Conservation (phyloP, 2,113 vertebrate species). For the Apteryx mantelli region DNA sequence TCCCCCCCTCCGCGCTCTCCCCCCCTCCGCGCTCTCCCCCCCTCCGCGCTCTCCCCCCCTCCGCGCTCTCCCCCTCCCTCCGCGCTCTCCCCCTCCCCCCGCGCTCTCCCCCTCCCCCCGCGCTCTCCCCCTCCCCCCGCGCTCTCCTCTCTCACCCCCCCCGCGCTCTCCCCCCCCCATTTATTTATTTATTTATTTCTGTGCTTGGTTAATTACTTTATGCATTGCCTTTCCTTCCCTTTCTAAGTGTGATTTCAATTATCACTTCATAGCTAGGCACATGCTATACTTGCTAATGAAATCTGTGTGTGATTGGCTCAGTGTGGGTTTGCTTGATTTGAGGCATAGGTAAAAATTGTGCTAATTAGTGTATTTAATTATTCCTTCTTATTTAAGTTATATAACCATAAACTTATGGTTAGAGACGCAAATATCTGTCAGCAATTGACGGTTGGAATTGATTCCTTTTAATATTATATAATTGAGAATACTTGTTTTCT, state of each 20-base stretch:
- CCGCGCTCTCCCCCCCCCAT: neutral
- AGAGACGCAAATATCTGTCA: neutral
- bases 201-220: neutral
- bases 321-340: neutral
- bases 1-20: no score
- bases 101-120: no score
- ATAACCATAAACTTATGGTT: neutral
- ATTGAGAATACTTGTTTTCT: neutral
- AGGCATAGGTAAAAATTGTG: neutral
- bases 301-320: neutral
- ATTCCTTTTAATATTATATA: neutral
- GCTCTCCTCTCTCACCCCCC: no score
- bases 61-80: no score
- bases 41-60: no score
- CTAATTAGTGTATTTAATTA: neutral
- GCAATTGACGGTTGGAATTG: neutral
- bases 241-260: neutral
- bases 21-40: no score
- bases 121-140: no score
- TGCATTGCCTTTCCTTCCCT: neutral
- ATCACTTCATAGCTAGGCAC: neutral
- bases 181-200: neutral
- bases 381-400: neutral
- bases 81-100: no score
- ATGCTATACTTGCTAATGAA: neutral